Base-by-base conservation (phyloP, 2,797 vertebrate genomes). In the Parauchenoglanis punctatus region DNA sequence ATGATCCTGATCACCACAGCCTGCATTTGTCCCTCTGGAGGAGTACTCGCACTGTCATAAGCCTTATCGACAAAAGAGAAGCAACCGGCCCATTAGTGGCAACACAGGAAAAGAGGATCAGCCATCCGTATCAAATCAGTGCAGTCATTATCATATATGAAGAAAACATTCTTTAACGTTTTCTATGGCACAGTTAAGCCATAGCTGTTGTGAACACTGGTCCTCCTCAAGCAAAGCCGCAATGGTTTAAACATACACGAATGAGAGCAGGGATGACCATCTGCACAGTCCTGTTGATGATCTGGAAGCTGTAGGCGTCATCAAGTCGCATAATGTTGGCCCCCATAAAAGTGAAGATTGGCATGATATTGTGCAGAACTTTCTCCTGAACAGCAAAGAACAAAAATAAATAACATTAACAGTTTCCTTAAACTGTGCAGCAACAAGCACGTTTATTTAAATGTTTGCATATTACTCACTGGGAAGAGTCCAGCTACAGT, bases 301-400 rank as follows among this genome's bases (percentile, higher is more conserved):
- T 97, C 89, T 98, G 96, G 94, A 99, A 99, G 70, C 98, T 99
- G 93, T 99, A 99, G 77, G 95, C 91, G 89, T 99, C 97, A 88
- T 99, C 98, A 89, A 99, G 95, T 0, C 98, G 96, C 96, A 99
- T 95, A 89, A 99, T 94, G 89, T 94, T 98, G 68, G 98, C 96
- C 2, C 98, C 98, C 98, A 99, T 99, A 93, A 99, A 99, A 31
- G 98, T 99, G 92, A 99, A 99, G 94, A 99, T 99, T 84, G 98
- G 97, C 98, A 99, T 99, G 91, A 99, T 98, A 90, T 99, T 99
- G 93, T 98, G 98, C 10, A 99, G 96, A 85, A 99, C 98, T 90
- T 99, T 99, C 88, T 98, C 98, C 98, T 99, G 93, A n/a, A 93
- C 10, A 44, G 20, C 25, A 61, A 59, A 68, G 7, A 78, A 0